A percentile compares a stretch with the other conserved stretches of the same genome.
Evolutionary conservation across 2,113 vertebrate genomes (phyloP).

Genomic region (Dicerorhinus sumatrensis): DNA sequence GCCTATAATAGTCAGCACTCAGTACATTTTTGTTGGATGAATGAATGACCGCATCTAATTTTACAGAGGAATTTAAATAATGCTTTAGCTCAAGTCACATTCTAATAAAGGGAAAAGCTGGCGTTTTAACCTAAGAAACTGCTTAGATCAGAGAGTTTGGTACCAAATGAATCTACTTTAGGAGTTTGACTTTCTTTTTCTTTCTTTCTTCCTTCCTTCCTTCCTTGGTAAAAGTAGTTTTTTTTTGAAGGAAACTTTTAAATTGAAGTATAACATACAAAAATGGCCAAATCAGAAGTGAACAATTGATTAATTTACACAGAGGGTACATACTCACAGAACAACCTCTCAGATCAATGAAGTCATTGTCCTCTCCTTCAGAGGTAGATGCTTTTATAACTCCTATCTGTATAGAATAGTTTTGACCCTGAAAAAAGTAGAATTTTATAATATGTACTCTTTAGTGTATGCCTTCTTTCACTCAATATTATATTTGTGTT

Average conservation of each 20-base stretch:
- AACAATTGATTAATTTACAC: background rate
- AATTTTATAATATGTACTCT: background rate
- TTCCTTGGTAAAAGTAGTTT: background rate
- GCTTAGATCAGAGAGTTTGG: background rate
- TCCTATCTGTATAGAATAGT: background rate
- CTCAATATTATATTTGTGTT: background rate
- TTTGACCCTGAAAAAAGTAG: background rate
- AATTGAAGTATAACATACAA: conserved; percentile 5
- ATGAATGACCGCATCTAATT: background rate
- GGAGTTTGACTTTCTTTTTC: background rate
- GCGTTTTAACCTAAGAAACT: background rate
- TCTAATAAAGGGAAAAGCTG: background rate
- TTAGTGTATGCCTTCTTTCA: background rate
- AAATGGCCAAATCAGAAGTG: background rate
- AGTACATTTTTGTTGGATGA: background rate
- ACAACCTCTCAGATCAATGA: background rate
- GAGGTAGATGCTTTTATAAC: background rate
- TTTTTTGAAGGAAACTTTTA: background rate
- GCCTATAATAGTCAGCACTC: background rate
- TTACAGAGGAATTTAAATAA: conserved; percentile 38
- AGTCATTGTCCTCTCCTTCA: background rate
- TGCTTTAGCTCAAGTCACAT: background rate
- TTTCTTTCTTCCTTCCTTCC: background rate
- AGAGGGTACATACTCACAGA: background rate
- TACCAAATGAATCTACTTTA: background rate